phyloP scores from a whole-genome alignment of 1,140 invertebrate genomes.

The Nasonia longicornis region DNA sequence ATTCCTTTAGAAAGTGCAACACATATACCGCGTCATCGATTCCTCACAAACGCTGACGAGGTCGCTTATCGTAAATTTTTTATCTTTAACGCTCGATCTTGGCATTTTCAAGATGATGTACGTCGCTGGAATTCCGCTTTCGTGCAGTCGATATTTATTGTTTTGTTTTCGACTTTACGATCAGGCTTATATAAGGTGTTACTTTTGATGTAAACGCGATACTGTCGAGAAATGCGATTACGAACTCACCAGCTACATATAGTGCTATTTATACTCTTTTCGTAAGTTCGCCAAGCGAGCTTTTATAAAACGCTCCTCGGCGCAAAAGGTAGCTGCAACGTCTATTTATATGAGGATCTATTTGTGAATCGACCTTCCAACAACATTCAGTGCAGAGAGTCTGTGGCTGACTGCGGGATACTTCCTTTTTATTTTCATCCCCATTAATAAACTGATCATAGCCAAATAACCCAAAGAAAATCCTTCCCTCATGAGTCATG shows the following conservation, averaged over 20 bases:
- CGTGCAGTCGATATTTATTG: not conserved
- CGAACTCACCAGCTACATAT: too few relatives aligned
- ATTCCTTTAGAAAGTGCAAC: constrained; percentile 43
- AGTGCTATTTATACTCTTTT: too few relatives aligned
- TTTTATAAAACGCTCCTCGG: too few relatives aligned
- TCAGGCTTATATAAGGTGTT: constrained; percentile 18
- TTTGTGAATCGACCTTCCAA: too few relatives aligned
- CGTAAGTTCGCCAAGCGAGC: too few relatives aligned
- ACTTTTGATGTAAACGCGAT: not conserved
- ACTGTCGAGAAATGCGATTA: too few relatives aligned
- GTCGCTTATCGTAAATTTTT: constrained; percentile 26
- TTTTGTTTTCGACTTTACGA: not conserved
- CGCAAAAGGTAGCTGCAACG: too few relatives aligned
- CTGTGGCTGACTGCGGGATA: too few relatives aligned
- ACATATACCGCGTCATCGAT: constrained; percentile 34
- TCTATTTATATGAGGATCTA: too few relatives aligned
- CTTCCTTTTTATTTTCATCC: too few relatives aligned
- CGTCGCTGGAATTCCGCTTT: constrained; percentile 7
- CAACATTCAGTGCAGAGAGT: too few relatives aligned
- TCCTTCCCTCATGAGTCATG: not conserved
- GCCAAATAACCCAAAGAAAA: not conserved
- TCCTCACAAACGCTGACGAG: not conserved
- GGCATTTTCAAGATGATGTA: constrained; percentile 6
- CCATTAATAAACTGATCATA: too few relatives aligned
- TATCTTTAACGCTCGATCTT: not conserved